Percentiles rank a stretch among this genome's conserved stretches.
Evolutionary conservation across 2,888 invertebrate genomes (phyloP).

Genomic region (Euzophera pinguis): DNA sequence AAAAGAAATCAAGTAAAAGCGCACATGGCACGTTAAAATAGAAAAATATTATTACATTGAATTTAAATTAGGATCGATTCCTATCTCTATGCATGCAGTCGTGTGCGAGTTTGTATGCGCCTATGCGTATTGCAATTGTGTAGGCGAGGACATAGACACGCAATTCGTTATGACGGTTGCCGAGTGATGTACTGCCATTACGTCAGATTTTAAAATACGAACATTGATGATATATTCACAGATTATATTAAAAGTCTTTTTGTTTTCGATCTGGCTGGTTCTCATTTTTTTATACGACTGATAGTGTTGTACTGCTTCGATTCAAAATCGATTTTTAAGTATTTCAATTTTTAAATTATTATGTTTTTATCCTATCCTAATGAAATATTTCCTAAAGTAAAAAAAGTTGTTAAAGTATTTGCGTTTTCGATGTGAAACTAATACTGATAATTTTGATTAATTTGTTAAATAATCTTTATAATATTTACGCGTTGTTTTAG

Average conservation of each 20-base stretch:
- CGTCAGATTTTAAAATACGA: background rate
- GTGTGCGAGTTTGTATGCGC: background rate
- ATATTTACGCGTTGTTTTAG: no score
- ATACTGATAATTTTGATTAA: no score
- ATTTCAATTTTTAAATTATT: no score
- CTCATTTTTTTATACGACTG: background rate
- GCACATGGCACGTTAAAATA: no score
- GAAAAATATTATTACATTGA: background rate
- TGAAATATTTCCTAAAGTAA: no score
- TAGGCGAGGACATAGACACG: slow-evolving; percentile 11
- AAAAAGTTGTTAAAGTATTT: no score
- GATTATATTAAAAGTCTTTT: background rate
- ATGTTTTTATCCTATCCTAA: no score
- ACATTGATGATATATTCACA: background rate
- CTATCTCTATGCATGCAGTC: background rate
- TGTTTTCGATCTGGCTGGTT: background rate
- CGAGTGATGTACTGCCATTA: slow-evolving; percentile 13
- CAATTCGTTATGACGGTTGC: slow-evolving; percentile 10
- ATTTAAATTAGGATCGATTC: background rate
- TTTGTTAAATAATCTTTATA: no score
- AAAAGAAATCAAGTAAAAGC: no score
- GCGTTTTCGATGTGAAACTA: no score
- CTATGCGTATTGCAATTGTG: slow-evolving; percentile 13
- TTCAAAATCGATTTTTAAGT: no score
- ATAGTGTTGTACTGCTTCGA: no score